Evolutionary conservation across 2,888 invertebrate genomes (phyloP).

Genomic region (Anodontia alba): DNA sequence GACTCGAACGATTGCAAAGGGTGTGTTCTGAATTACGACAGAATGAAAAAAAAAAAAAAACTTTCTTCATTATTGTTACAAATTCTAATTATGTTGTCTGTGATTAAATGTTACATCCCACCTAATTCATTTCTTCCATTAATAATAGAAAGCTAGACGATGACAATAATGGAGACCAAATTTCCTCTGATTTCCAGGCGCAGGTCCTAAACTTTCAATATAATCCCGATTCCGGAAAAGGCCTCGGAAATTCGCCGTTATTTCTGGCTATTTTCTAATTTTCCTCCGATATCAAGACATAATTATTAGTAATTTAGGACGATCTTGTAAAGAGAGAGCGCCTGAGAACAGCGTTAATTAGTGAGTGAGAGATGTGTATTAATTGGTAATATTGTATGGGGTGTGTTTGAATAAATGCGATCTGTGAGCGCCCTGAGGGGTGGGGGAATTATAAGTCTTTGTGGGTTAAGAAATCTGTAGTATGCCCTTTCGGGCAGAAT

Average conservation of each 20-base stretch:
- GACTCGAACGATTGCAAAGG: too few species aligned
- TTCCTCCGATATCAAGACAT: conserved; percentile 15
- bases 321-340: conserved; percentile 4
- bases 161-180: conserved; percentile 10
- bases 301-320: conserved; percentile 15
- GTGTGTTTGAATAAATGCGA: conserved; percentile 21
- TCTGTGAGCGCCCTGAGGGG: neutral
- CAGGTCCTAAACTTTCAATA: conserved; percentile 15
- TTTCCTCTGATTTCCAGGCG: conserved; percentile 15
- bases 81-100: neutral
- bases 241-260: conserved; percentile 19
- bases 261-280: conserved; percentile 19
- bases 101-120: neutral
- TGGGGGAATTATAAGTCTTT: conserved; percentile 16
- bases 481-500: neutral
- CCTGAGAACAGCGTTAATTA: conserved; percentile 12
- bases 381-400: conserved; percentile 5
- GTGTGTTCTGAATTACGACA: too few species aligned
- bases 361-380: neutral
- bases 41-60: too few species aligned
- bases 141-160: conserved; percentile 5
- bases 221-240: conserved; percentile 13
- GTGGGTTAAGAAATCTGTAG: conserved; percentile 17
- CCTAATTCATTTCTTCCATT: neutral
- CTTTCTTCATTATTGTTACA: neutral